Conservation (phyloP, 2,888 invertebrate genomes). For the Mayetiola destructor region DNA sequence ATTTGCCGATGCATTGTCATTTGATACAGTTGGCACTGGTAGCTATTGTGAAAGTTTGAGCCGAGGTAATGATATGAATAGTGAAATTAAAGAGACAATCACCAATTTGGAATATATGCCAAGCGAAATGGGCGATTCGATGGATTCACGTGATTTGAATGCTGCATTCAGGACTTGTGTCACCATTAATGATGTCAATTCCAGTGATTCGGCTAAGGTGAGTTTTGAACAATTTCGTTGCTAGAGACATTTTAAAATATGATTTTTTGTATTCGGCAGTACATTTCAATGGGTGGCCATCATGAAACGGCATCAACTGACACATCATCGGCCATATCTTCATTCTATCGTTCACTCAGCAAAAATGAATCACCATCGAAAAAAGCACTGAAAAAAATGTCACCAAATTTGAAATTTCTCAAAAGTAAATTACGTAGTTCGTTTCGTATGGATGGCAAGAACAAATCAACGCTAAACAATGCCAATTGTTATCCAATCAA, state of each 20-base stretch:
- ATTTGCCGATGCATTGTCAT: slow-evolving; percentile 30
- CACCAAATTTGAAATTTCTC: slow-evolving; percentile 1
- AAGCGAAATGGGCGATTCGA: slow-evolving; percentile 4
- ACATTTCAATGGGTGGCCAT: background rate
- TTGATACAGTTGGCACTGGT: slow-evolving; percentile 29
- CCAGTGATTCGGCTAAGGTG: background rate
- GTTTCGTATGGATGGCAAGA: slow-evolving; percentile 24
- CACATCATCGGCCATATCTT: background rate
- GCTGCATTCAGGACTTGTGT: background rate
- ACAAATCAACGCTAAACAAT: slow-evolving; percentile 22
- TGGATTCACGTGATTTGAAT: background rate
- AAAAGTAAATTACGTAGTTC: slow-evolving; percentile 30
- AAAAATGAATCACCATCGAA: background rate
- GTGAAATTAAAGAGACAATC: slow-evolving; percentile 9
- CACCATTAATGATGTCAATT: background rate
- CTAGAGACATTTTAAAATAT: background rate
- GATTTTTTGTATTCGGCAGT: background rate
- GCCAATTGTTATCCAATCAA: background rate
- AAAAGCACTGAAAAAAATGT: slow-evolving; percentile 20
- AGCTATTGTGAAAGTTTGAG: slow-evolving; percentile 15
- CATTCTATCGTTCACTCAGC: background rate
- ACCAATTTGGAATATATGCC: slow-evolving; percentile 1
- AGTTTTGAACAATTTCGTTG: background rate
- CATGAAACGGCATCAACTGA: too few relatives aligned
- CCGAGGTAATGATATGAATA: slow-evolving; percentile 14